Evolutionary conservation across 2,888 invertebrate species (phyloP).

Genomic region (Drosophila anceps): DNA sequence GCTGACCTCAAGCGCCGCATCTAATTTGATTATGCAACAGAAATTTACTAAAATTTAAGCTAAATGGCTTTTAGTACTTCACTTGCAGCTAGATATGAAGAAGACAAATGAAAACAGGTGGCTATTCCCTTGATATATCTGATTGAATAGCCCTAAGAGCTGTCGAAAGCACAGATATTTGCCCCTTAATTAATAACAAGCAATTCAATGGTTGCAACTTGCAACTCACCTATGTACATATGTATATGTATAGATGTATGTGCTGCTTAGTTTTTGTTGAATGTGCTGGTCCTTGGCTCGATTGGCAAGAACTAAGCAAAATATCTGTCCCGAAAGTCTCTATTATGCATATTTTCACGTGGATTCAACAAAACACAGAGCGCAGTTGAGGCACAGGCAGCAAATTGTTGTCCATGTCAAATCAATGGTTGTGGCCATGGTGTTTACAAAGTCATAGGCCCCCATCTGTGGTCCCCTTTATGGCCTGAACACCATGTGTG

Average conservation of each 20-base stretch:
- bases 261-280: conserved; percentile 22
- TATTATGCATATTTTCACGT: conserved; percentile 31
- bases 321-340: not conserved
- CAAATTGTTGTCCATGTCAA: conserved; percentile 34
- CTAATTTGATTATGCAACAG: conserved; percentile 53
- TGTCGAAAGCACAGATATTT: conserved; percentile 3
- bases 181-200: conserved; percentile 38
- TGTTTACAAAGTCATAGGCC: conserved; percentile 31
- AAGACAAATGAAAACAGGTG: conserved; percentile 1
- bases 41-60: conserved; percentile 20
- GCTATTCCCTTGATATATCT: not conserved
- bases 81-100: not conserved
- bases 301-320: conserved; percentile 2
- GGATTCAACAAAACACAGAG: conserved; percentile 3
- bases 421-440: conserved; percentile 26
- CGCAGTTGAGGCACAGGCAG: conserved; percentile 14
- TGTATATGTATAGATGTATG: not conserved
- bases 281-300: conserved; percentile 5
- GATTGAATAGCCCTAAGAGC: not conserved
- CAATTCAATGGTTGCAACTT: conserved; percentile 23
- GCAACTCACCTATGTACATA: conserved; percentile 14
- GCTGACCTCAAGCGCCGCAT: conserved; percentile 43
- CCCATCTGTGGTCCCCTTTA: conserved; percentile 2
- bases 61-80: not conserved
- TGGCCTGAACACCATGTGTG: conserved; percentile 9